phyloP scores from a whole-genome alignment of 2,888 invertebrate genomes.

The Muschampia plurimacula region DNA sequence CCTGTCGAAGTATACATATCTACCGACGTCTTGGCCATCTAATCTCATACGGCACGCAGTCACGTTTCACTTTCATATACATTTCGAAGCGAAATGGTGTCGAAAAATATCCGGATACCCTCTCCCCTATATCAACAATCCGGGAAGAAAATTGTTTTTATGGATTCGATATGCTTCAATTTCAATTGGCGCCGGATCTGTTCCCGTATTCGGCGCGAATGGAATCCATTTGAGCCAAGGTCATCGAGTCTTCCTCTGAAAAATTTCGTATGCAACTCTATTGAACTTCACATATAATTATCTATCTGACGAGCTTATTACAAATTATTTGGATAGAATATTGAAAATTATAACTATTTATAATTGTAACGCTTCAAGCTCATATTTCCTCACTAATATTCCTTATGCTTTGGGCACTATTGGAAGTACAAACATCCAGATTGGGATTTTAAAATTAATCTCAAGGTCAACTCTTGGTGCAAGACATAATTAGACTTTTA shows the following conservation, averaged over 20 bases:
- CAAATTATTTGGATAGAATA: too few species aligned
- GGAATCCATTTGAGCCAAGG: constrained; percentile 73
- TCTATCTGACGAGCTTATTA: too few species aligned
- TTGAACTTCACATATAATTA: constrained; percentile 47
- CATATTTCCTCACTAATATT: too few species aligned
- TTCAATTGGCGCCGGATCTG: constrained; percentile 74
- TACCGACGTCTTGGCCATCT: constrained; percentile 49
- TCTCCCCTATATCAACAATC: constrained; percentile 70
- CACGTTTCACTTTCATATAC: constrained; percentile 73
- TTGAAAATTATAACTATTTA: too few species aligned
- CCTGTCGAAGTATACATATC: too few species aligned
- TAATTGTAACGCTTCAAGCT: too few species aligned
- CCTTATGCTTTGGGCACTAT: too few species aligned
- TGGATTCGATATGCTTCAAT: constrained; percentile 81
- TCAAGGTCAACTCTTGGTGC: too few species aligned
- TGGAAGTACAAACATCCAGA: too few species aligned
- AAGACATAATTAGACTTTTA: too few species aligned
- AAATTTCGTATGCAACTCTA: constrained; percentile 65
- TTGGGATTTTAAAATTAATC: too few species aligned
- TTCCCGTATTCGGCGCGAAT: constrained; percentile 65
- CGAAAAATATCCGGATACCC: constrained; percentile 65
- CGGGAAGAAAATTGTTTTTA: constrained; percentile 80
- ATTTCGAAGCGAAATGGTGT: constrained; percentile 66
- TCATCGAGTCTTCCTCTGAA: constrained; percentile 49
- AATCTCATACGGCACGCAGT: constrained; percentile 66